A percentile compares a stretch with the other conserved stretches of the same genome.
Evolutionary conservation across 1,140 invertebrate genomes (phyloP).

Genomic region (Danaus plexippus): DNA sequence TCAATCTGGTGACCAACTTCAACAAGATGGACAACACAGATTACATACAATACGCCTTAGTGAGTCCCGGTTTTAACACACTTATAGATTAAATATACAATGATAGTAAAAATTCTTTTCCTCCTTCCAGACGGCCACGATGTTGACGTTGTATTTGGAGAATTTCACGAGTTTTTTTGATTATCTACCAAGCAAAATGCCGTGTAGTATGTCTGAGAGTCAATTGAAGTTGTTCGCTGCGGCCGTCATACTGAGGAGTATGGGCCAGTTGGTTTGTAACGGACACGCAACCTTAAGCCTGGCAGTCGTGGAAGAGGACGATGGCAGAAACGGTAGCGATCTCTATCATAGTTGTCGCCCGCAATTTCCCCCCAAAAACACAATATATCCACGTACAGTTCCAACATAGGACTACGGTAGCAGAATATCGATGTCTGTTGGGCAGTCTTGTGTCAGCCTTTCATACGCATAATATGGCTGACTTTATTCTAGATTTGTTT

Average conservation of each 20-base stretch:
- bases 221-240: constrained; percentile 72
- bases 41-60: constrained; percentile 77
- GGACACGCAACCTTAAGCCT: constrained; percentile 80
- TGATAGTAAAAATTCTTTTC: constrained; percentile 10
- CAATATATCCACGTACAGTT: no score
- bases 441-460: no score
- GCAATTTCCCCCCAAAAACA: no score
- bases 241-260: constrained; percentile 77
- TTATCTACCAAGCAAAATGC: constrained; percentile 26
- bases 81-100: neutral
- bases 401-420: no score
- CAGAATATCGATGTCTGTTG: no score
- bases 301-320: constrained; percentile 29
- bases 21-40: constrained; percentile 74
- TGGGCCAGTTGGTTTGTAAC: constrained; percentile 85
- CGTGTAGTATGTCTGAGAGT: constrained; percentile 25
- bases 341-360: no score
- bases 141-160: constrained; percentile 69
- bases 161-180: constrained; percentile 64
- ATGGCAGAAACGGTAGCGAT: constrained; percentile 16
- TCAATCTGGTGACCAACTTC: constrained; percentile 75
- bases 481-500: no score
- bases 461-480: no score
- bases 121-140: constrained; percentile 72
- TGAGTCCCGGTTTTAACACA: constrained; percentile 44